Evolutionary conservation across 2,113 vertebrate species (phyloP), one percentile per base, ranked within the genome.

Genomic region (Peromyscus californicus): DNA sequence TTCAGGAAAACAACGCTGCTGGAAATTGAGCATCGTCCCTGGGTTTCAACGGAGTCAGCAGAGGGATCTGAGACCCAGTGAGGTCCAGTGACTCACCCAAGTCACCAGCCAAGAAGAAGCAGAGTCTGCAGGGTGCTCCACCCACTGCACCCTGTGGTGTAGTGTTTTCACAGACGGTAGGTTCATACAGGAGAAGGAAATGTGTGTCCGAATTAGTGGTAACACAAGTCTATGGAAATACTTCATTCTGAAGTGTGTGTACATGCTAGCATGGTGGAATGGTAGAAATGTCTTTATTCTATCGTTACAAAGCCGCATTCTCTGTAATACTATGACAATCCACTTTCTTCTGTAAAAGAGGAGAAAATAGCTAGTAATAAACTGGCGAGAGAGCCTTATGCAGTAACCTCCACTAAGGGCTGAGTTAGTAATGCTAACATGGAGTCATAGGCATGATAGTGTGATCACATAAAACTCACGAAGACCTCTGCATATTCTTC

Each of bases 1-100:
- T 88, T 92, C 31, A 89, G 87, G 75, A 24, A 89, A 95, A 39
- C 16, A 86, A 31, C 17, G 26, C 39, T 3, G 33, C 26, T 63
- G 31, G 16, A 42, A 75, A 33, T 21, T 93, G 21, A 76, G 65
- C 54, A 42, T 93, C 67, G n/a, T 90, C 61, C 45, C 48, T 88
- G 39, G 33, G 72, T 85, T 93, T 96, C 82, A 39, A 45, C 36
- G 57, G 59, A 96, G 42, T 96, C 82, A 36, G 51, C 48, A 42
- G 59, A 96, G 42, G 42, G 94, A 83, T 16, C 29, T 63, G 69
- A 93, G 93, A 54, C 45, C 29, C 19, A 22, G n/a, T 29, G 10
- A 83, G 8, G 51, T 96, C 75, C 59, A 76, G 51, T 57, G 54
- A 57, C n/a, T 93, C 16, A 57, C 67, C 9, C 51, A 65, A 29